phyloP scores from a whole-genome alignment of 2,797 vertebrate species.

The Adrianichthys oophorus region DNA sequence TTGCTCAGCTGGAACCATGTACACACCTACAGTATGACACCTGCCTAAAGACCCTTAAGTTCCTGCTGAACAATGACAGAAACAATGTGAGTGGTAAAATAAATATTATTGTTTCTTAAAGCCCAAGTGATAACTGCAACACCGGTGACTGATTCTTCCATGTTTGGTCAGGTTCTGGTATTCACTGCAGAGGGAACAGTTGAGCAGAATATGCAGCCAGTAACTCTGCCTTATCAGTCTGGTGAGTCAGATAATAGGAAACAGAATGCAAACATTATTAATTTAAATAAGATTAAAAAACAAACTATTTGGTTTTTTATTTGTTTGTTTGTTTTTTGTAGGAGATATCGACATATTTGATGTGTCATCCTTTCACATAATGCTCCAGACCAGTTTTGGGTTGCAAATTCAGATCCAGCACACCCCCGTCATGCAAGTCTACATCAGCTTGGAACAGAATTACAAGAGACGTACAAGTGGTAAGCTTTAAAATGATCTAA shows the following conservation, averaged over 20 bases:
- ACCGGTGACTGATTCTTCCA: background rate
- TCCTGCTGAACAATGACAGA: slow-evolving; percentile 81
- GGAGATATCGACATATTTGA: slow-evolving; percentile 87
- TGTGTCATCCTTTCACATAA: slow-evolving; percentile 83
- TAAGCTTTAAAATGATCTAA: slow-evolving; percentile 33
- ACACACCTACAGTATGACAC: slow-evolving; percentile 82
- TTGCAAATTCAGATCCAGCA: slow-evolving; percentile 88
- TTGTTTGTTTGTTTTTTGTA: slow-evolving; percentile 42
- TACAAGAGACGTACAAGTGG: slow-evolving; percentile 75
- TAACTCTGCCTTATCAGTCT: slow-evolving; percentile 85
- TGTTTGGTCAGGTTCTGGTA: slow-evolving; percentile 76
- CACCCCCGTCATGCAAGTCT: slow-evolving; percentile 88
- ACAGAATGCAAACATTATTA: background rate
- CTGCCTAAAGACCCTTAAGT: slow-evolving; percentile 86
- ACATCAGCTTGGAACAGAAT: slow-evolving; percentile 77
- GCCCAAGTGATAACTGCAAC: background rate
- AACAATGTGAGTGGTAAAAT: slow-evolving; percentile 82
- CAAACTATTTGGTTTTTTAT: background rate
- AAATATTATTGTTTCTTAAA: background rate
- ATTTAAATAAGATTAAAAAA: background rate
- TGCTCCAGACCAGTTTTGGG: slow-evolving; percentile 81
- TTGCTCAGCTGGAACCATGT: slow-evolving; percentile 85
- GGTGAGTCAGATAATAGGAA: slow-evolving; percentile 67
- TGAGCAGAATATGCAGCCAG: slow-evolving; percentile 77
- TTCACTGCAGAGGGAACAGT: slow-evolving; percentile 86